Base-by-base conservation (phyloP, 2,888 invertebrate species). In the Ormyrus nitidulus region DNA sequence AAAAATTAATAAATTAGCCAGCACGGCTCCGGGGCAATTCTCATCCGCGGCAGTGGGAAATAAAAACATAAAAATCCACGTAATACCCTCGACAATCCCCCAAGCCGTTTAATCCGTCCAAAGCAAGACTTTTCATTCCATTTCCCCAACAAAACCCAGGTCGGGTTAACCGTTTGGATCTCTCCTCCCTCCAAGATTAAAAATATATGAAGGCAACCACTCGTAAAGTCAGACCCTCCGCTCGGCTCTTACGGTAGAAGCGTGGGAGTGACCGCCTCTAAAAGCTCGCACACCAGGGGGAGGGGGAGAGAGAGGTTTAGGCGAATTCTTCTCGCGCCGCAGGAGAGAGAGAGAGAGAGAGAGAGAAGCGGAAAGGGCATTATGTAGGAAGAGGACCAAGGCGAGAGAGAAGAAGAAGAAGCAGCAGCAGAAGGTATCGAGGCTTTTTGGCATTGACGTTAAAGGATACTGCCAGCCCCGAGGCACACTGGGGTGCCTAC, bases 261-360 rank as follows among this genome's bases (percentile, higher is more conserved):
- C 82, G 83, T 81, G 83, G 80, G 83, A 83, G 80, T 83, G 82
- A 81, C 80, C 82, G 70, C n/a, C 54, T 72, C 77, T 79, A 70
- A 79, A 75, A 81, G 74, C 83, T 82, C 81, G 75, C 83, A 77
- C 68, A 68, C 65, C n/a, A n/a, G 34, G 78, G 11, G 9, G 51
- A 64, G 51, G 51, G 70, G 58, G 51, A 44, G 44, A 53, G 44
- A 53, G 64, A 74, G 66, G 70, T 70, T 75, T 51, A 74, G 59
- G 61, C 74, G 58, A 81, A 81, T 78, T 81, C 71, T 78, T 78
- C 68, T 64, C 54, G 64, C 78, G 49, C 73, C 54, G 10, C 62
- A 61, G 59, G 68, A 19, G 59, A 58, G 34, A 75, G 11, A 7
- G 51, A 64, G 51, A 46, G 70, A 53, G 51, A 44, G 44, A 53